Conservation (phyloP, 2,797 vertebrate genomes). For the Chelonia mydas region DNA sequence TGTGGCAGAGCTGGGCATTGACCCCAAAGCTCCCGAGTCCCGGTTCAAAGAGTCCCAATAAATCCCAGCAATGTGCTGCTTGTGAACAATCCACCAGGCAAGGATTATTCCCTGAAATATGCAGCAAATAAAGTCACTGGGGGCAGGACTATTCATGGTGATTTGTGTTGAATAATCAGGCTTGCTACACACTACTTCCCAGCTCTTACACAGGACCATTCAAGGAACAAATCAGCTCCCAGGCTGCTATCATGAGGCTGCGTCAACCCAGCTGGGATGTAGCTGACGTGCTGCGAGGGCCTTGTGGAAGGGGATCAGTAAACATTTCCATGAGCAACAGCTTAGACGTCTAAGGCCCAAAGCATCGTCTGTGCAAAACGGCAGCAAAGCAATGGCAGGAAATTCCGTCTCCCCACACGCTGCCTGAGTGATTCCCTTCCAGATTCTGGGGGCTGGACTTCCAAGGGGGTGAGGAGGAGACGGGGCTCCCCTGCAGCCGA, state of each 20-base stretch:
- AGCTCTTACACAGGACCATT: accelerated
- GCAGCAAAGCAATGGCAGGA: neutral
- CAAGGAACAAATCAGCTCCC: accelerated
- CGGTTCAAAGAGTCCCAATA: slow-evolving; percentile 45
- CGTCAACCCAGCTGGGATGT: neutral
- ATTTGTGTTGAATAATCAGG: slow-evolving; percentile 18
- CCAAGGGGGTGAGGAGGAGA: neutral
- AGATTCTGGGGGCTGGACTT: neutral
- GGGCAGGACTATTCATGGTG: accelerated
- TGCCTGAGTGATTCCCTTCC: neutral
- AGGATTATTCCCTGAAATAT: slow-evolving; percentile 37
- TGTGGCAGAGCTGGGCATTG: neutral
- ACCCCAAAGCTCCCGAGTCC: slow-evolving; percentile 10
- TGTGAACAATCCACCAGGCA: slow-evolving; percentile 32
- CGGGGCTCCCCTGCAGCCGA: too few species aligned
- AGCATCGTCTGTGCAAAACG: neutral
- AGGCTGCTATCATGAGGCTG: neutral
- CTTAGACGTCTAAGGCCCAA: neutral
- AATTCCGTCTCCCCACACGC: neutral
- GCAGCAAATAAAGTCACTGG: neutral
- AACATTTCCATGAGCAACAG: neutral
- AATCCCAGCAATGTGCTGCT: slow-evolving; percentile 70
- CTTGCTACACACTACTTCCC: neutral
- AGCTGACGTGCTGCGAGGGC: neutral
- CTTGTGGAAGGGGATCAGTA: neutral